A percentile compares a stretch with the other conserved stretches of the same genome.
Conservation (phyloP, 2,888 invertebrate species). For the Portevinia maculata region DNA sequence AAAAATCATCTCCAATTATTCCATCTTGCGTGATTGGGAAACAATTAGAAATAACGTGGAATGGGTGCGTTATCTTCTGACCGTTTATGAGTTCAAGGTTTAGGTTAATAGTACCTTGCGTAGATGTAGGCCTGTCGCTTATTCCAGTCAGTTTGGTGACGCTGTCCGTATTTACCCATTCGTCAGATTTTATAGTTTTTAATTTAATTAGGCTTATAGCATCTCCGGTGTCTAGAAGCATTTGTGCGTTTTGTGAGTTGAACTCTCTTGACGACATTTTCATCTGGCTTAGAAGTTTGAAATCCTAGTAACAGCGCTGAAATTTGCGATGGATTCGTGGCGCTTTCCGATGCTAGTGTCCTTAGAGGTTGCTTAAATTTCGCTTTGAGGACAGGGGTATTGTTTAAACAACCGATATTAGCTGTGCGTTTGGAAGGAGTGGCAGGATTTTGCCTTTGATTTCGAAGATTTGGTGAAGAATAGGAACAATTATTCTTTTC, state of each 20-base stretch:
- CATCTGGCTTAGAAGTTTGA: too few relatives aligned
- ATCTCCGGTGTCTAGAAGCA: constrained; percentile 15
- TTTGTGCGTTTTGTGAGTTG: neutral
- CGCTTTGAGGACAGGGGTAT: neutral
- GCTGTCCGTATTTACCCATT: constrained; percentile 4
- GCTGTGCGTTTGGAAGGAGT: too few relatives aligned
- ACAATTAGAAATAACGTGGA: constrained; percentile 9
- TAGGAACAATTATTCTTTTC: neutral
- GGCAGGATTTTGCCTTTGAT: neutral
- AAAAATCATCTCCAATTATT: too few relatives aligned
- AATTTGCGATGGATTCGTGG: too few relatives aligned
- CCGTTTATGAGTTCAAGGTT: neutral
- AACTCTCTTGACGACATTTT: too few relatives aligned
- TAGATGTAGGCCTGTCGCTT: too few relatives aligned
- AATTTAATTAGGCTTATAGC: constrained; percentile 1
- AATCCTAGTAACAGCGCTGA: too few relatives aligned
- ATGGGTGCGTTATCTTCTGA: neutral
- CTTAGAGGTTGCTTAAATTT: neutral
- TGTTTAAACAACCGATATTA: too few relatives aligned
- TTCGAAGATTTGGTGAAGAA: neutral
- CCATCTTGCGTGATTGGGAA: too few relatives aligned
- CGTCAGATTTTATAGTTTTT: neutral
- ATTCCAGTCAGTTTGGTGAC: constrained; percentile 5
- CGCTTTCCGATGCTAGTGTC: neutral
- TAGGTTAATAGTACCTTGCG: neutral